These are phyloP conservation scores for Megaceryle maxima DNA, from an alignment of 2,113 vertebrate species.

Conservation along the genomic window DNA sequence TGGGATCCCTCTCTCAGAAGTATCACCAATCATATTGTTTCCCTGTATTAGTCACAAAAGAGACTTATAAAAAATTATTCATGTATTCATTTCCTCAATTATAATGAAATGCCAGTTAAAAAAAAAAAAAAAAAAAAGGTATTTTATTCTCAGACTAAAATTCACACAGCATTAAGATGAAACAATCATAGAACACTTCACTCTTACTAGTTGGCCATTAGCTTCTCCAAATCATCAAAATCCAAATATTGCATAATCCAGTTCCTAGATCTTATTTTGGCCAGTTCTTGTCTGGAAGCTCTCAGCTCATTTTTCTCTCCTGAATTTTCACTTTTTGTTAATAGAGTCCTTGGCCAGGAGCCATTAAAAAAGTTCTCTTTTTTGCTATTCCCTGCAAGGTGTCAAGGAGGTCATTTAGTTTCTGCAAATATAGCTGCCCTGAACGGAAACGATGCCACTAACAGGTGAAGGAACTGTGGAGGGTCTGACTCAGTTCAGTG, in stretches of 20 bases:
- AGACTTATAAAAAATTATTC: conserved; percentile 15
- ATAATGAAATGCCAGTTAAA: not conserved
- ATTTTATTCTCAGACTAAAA: not conserved
- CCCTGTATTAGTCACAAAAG: not conserved
- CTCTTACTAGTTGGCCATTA: not conserved
- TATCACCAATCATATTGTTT: not conserved
- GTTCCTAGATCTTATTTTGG: not conserved
- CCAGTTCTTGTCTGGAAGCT: not conserved
- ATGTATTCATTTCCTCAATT: not conserved
- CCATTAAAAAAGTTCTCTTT: not conserved
- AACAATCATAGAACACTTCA: not conserved
- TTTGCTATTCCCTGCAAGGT: not conserved
- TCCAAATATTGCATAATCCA: not conserved
- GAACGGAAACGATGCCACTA: not conserved
- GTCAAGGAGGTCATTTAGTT: not conserved
- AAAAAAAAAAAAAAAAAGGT: not conserved
- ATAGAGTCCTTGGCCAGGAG: not conserved
- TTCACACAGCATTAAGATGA: not conserved
- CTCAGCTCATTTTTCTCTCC: not conserved
- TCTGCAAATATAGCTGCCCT: not conserved
- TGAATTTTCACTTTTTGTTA: not conserved
- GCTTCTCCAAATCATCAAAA: not conserved
- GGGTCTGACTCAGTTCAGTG: not conserved
- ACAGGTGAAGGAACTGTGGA: not conserved
- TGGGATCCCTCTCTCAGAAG: not conserved